A percentile compares a stretch with the other conserved stretches of the same genome.
These are phyloP conservation scores for Coelinius sp. DNA, from an alignment of 2,888 invertebrate species.

Conservation along the genomic window DNA sequence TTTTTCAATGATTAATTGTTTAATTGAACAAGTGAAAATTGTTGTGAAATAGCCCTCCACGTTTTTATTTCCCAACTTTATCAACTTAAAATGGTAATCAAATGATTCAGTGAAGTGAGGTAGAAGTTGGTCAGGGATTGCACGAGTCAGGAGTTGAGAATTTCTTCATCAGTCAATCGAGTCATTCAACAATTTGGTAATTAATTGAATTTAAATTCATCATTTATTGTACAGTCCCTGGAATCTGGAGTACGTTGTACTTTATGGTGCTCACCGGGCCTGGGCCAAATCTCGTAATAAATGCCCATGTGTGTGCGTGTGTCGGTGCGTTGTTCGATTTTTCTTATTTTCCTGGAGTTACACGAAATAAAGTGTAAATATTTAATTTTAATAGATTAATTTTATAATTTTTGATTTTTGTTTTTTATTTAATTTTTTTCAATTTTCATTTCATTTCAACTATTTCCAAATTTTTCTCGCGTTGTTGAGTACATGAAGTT, in stretches of 20 bases:
- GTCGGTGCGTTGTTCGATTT: constrained; percentile 32
- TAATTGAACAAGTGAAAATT: background rate
- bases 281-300: constrained; percentile 37
- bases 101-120: constrained; percentile 22
- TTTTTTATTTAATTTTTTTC: too few species aligned
- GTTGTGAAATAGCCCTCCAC: constrained; percentile 13
- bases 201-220: background rate
- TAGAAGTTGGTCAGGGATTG: constrained; percentile 12
- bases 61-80: constrained; percentile 13
- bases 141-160: background rate
- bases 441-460: background rate
- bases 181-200: background rate
- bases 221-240: background rate
- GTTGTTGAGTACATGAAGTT: background rate
- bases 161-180: background rate
- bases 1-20: too few species aligned
- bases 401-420: too few species aligned
- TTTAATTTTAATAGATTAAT: too few species aligned
- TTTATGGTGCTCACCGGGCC: constrained; percentile 35
- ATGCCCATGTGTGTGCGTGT: constrained; percentile 24
- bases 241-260: background rate
- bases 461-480: background rate
- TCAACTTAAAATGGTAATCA: constrained; percentile 21
- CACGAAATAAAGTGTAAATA: background rate
- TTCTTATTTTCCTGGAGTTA: background rate